Base-by-base conservation (phyloP, 2,888 invertebrate genomes). In the Sinhomidia bicolor region DNA sequence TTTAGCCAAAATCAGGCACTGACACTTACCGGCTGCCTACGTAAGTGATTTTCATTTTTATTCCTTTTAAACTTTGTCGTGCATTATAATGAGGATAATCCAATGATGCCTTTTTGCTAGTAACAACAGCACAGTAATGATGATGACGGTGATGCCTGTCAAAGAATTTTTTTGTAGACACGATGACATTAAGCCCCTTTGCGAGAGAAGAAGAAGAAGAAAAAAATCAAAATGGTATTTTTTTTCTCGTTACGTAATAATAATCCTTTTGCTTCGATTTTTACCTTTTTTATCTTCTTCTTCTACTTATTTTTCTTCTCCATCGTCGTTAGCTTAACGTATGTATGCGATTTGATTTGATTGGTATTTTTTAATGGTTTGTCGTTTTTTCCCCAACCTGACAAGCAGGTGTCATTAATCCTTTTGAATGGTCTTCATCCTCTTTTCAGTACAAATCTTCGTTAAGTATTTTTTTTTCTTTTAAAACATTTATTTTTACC, bases 91-190 rank as follows among this genome's bases (percentile, higher is more conserved):
- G 57, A 82, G 32, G 26, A 65, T 78, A 78, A 78, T 57, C 78
- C 36, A 36, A 41, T 68, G 32, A 32, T 41, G 32, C n/a, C 47
- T 47, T 36, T 36, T 47, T 47, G 47, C 36, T 7, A 5, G 3
- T 36, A n/a, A n/a, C n/a, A n/a, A n/a, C n/a, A n/a, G 36, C 36
- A 36, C 36, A 36, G 36, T 36, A 36, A 36, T 60, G 71, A 65
- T 65, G 85, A 86, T 79, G 86, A 86, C 65, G 80, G 32, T 80
- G 87, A 87, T 81, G 87, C 60, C 87, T 87, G 87, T 87, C 87
- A 87, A 82, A 74, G 54, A 80, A 9, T 79, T 85, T 47, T 68
- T 74, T 36, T 1, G 2, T 71, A 62, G 87, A 82, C 81, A 82
- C 36, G 87, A 82, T 62, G 82, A 86, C 81, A 80, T 60, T 87